Base-by-base conservation (phyloP, 2,888 invertebrate species). In the Rhodophaea formosa region DNA sequence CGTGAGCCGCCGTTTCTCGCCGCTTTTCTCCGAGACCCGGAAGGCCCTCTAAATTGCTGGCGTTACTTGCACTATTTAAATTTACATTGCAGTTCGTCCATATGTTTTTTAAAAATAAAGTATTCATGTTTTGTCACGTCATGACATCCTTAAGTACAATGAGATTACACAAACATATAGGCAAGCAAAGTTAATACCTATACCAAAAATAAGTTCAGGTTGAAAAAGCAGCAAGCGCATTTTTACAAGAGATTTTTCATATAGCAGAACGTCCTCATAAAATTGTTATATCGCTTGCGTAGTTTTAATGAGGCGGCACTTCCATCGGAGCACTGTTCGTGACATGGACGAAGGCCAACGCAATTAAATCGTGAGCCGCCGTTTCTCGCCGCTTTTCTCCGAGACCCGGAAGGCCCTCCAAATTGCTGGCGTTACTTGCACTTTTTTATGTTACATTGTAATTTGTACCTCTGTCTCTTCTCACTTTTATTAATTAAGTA, bases 291-390 rank as follows among this genome's bases (percentile, higher is more conserved):
- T 23, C 23, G 5, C 23, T 23, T 23, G 5, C 23, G 23, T 51
- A 51, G 51, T 51, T 35, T 51, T 35, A 49, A 51, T 17, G 44
- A 42, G 7, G 54, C 45, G 45, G 54, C 45, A 17, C 44, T 44
- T 55, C 54, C 8, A 55, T 45, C 35, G 54, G 32, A 55, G 45
- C 1, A 59, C 71, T 57, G 67, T 68, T 68, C 65, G 66, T 62
- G 71, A 64, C 68, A 74, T 88, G 88, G 86, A 83, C 82, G 77
- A 77, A 79, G 74, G 88, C 88, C 88, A 88, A 85, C 86, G 83
- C 86, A 88, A 89, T 89, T 89, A 88, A 83, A 84, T 75, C 74
- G 76, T 72, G 75, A 75, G 75, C 80, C 75, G 72, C 69, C 70
- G 66, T 69, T 68, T 62, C 63, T 64, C 71, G 63, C 67, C 66